These are phyloP conservation scores for Tapirus indicus DNA, from an alignment of 2,797 vertebrate species.

Conservation along the genomic window DNA sequence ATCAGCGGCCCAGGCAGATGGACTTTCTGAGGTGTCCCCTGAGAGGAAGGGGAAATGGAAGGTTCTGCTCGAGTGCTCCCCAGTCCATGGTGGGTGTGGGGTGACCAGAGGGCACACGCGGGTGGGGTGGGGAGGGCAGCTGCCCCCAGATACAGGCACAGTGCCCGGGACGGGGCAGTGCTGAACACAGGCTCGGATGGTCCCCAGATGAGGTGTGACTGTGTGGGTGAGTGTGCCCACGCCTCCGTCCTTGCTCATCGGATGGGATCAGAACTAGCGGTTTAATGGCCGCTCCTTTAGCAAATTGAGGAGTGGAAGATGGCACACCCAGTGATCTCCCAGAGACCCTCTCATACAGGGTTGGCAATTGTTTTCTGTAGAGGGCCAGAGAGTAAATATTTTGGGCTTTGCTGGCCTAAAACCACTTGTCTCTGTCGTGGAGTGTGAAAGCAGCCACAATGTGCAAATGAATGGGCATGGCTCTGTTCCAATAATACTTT, in stretches of 20 bases:
- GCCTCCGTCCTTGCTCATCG: background rate
- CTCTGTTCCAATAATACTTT: background rate
- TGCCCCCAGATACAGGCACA: background rate
- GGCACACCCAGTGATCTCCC: no score
- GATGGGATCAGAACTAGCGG: background rate
- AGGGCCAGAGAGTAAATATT: background rate
- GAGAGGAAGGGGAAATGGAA: constrained; percentile 58
- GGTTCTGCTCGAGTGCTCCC: background rate
- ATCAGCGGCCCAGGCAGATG: background rate
- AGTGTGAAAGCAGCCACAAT: background rate
- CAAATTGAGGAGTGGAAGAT: background rate
- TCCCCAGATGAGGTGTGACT: background rate
- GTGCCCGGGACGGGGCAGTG: background rate
- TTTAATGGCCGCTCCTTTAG: background rate
- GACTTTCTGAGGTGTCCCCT: background rate
- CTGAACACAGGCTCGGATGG: background rate
- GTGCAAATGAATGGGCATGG: background rate
- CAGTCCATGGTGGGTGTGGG: background rate
- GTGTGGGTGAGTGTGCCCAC: no score
- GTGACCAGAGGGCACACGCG: background rate
- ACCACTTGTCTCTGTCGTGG: background rate
- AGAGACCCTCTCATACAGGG: background rate
- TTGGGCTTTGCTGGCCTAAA: background rate
- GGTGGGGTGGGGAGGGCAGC: background rate
- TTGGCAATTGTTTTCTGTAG: background rate